Base-by-base conservation (phyloP, 2,113 vertebrate genomes). In the Sinocyclocheilus anophthalmus region DNA sequence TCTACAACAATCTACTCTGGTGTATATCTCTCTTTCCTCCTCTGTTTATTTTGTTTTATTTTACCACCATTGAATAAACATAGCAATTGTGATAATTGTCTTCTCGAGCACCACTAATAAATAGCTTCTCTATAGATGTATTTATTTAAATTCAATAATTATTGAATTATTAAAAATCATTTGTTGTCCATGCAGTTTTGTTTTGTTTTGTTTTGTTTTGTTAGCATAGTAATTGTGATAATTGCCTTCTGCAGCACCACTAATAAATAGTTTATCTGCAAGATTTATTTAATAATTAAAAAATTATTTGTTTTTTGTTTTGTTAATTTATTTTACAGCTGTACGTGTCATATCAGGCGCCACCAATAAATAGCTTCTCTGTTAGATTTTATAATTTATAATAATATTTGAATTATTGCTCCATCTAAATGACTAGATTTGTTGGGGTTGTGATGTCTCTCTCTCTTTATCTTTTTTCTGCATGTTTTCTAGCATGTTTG, bases 401-500 rank as follows among this genome's bases (percentile, higher is more conserved):
- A 33, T n/a, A 10, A 22, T 10, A 59, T 59, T 59, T 2, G 10
- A n/a, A n/a, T 59, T 53, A 26, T 70, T 30, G 69, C 45, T 70
- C 16, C 20, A 24, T 42, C 67, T 53, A 42, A 22, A 11, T 72
- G 3, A 75, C 45, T 48, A 48, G 45, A 48, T 75, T 45, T 45
- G 39, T 75, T 75, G 2, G 39, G 72, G 2, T 5, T 24, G 42
- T 75, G 39, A 65, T 84, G n/a, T 77, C 33, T 87, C 65, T 84
- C 76, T 67, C 39, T 24, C 7, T 30, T 10, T 33, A 4, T 50
- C 77, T 59, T 5, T 30, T 14, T 39, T 42, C 53, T 20, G 39
- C 13, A 30, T 10, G 39, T 12, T 65, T 37, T 63, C 13, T 45
- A 39, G 11, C 18, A 20, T 72, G 20, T 59, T 61, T 61, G 0